Evolutionary conservation across 2,113 vertebrate genomes (phyloP).

Genomic region (Ophiodon elongatus): DNA sequence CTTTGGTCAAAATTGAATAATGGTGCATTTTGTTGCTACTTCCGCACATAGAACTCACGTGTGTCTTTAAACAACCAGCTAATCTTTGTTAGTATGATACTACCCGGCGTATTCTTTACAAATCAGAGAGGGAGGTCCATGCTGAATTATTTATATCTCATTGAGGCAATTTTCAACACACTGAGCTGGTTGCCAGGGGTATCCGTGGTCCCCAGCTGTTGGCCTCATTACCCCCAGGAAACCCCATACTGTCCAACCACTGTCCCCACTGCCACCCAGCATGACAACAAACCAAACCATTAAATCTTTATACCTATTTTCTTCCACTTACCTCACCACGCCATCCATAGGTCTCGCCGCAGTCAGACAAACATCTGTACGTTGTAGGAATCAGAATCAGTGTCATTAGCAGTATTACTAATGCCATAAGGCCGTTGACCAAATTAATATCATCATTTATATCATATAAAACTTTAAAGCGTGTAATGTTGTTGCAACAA

Average conservation of each 20-base stretch:
- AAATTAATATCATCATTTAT: background rate
- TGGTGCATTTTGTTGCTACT: constrained; percentile 7
- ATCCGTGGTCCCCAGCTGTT: constrained; percentile 28
- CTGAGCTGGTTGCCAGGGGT: constrained; percentile 52
- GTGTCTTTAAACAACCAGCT: background rate
- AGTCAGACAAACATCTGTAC: background rate
- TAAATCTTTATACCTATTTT: background rate
- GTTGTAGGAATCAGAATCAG: background rate
- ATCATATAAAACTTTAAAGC: background rate
- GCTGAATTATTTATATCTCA: constrained; percentile 54
- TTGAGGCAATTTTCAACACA: constrained; percentile 24
- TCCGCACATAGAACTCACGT: background rate
- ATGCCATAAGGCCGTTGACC: background rate
- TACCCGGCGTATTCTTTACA: constrained; percentile 7
- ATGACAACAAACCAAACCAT: constrained; percentile 5
- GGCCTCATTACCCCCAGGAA: constrained; percentile 17
- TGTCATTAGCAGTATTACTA: background rate
- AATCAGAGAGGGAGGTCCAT: constrained; percentile 38
- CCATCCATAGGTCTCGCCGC: background rate
- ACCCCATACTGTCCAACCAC: constrained; percentile 7
- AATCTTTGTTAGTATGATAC: constrained; percentile 3
- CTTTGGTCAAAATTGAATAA: constrained; percentile 1
- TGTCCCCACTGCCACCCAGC: background rate
- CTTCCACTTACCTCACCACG: background rate
- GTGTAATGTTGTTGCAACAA: background rate